Base-by-base conservation (phyloP, 2,888 invertebrate genomes). In the Chrysolina americana region DNA sequence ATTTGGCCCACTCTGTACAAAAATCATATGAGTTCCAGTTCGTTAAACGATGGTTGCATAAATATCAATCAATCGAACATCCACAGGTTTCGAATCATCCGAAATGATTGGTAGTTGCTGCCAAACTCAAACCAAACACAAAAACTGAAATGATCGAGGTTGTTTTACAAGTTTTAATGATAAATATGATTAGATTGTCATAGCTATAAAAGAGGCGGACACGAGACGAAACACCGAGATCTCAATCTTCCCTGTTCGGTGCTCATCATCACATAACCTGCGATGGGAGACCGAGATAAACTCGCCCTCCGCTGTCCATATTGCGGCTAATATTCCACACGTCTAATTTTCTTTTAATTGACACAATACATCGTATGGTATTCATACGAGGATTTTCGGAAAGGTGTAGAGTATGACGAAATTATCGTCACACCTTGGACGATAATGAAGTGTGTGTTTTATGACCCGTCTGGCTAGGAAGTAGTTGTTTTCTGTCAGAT, bases 181-280 rank as follows among this genome's bases (percentile, higher is more conserved):
- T 73, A 68, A 75, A 75, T 72, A 77, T 76, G 72, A 76, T 77
- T 75, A 75, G 75, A 68, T 74, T 71, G 74, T 76, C 74, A 76
- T 76, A 74, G 72, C 70, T 53, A 70, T 70, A 70, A 74, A 76
- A 72, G 79, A 79, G 81, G 79, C 79, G 78, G 78, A 76, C 77
- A 71, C 64, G 70, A 73, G 76, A 76, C 68, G 76, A 69, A 79
- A 72, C 78, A 77, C 79, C 81, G 71, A 81, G 81, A 81, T 81
- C 79, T 75, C 79, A 81, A 83, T 83, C 83, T 71, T 77, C 76
- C 78, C 81, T 81, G 80, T 81, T 81, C 79, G 77, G 79, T 79
- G 80, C 77, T 80, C 81, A 78, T 81, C 81, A 78, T 81, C 82
- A 83, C 81, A 78, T 82, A 81, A 81, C 79, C 64, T 77, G 79